These are phyloP conservation scores for Eclectus roratus DNA, from an alignment of 2,113 vertebrate species.

Conservation along the genomic window DNA sequence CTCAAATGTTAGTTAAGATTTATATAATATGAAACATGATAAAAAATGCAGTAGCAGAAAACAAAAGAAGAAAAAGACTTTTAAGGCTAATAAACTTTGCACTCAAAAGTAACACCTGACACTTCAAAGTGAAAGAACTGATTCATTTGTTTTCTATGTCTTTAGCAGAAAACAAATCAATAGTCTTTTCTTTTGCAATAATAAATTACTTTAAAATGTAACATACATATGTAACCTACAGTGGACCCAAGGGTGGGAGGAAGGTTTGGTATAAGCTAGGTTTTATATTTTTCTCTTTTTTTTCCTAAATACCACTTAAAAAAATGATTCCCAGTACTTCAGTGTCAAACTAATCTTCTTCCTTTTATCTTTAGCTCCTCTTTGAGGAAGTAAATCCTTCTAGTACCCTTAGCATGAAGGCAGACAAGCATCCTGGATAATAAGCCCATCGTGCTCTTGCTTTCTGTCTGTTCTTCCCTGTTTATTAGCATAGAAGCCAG, in stretches of 20 bases:
- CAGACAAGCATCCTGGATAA: conserved; percentile 16
- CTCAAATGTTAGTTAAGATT: background rate
- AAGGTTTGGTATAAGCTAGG: background rate
- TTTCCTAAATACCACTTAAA: background rate
- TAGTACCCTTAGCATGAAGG: conserved; percentile 16
- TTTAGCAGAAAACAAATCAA: conserved; percentile 3
- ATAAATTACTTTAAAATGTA: conserved; percentile 16
- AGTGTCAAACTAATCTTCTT: conserved; percentile 19
- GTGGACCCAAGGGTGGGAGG: background rate
- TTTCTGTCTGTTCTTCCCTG: conserved; percentile 22
- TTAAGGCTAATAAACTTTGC: conserved; percentile 13
- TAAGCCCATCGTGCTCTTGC: background rate
- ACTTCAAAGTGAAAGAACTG: conserved; percentile 32
- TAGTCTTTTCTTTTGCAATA: background rate
- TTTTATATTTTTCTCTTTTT: conserved; percentile 11
- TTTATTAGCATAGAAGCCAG: conserved; percentile 1
- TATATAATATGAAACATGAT: conserved; percentile 42
- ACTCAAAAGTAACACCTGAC: conserved; percentile 3
- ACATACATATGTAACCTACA: background rate
- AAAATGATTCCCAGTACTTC: background rate
- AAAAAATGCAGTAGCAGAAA: conserved; percentile 48
- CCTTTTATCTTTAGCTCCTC: conserved; percentile 46
- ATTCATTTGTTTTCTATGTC: conserved; percentile 7
- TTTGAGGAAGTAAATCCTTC: conserved; percentile 59
- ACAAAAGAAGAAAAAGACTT: conserved; percentile 7